Evolutionary conservation across 2,797 vertebrate species (phyloP).

Genomic region (Cyprinodon diabolis): DNA sequence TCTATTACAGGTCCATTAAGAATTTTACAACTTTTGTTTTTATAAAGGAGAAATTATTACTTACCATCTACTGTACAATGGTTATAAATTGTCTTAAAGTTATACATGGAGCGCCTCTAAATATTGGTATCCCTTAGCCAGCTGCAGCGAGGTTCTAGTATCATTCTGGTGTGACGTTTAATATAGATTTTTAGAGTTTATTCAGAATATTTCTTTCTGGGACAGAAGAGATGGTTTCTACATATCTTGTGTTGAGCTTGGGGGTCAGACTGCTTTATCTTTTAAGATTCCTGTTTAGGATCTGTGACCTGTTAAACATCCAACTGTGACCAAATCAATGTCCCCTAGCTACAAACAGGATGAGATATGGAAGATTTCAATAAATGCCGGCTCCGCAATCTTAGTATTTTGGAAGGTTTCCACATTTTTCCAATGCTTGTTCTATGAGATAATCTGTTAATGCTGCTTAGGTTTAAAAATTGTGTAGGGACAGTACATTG

Average conservation of each 20-base stretch:
- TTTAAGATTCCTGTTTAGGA: background rate
- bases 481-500: too few species aligned
- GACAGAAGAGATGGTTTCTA: background rate
- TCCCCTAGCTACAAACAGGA: too few species aligned
- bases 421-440: too few species aligned
- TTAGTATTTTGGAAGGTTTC: too few species aligned
- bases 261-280: background rate
- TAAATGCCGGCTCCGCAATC: too few species aligned
- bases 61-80: background rate
- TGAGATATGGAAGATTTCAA: too few species aligned
- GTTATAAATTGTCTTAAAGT: background rate
- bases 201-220: background rate
- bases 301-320: too few species aligned
- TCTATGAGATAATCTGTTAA: too few species aligned
- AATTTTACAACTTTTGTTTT: background rate
- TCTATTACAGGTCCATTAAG: background rate
- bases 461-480: too few species aligned
- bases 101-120: background rate
- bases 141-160: background rate
- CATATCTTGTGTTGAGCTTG: background rate
- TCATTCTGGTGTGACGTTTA: background rate
- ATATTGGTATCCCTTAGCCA: background rate
- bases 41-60: background rate
- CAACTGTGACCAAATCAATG: too few species aligned
- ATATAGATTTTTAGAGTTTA: background rate